Base-by-base conservation (phyloP, 1,140 invertebrate genomes). In the Nylanderia fulva region DNA sequence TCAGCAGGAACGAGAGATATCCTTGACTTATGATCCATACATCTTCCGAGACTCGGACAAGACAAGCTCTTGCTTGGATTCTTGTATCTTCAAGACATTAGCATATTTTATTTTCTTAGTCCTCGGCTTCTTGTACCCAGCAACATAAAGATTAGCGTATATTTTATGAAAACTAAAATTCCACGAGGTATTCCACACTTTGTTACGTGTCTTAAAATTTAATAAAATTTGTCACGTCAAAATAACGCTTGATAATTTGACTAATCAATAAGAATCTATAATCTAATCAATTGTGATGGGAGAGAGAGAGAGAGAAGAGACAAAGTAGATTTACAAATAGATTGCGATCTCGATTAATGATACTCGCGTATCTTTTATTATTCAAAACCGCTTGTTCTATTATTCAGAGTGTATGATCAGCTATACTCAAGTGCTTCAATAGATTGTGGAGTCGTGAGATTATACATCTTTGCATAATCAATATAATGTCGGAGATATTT, bases 401-500 rank as follows among this genome's bases (percentile, higher is more conserved):
- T 68, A 68, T 58, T 79, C 63, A 52, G 21, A 39, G 6, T 68
- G 15, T 54, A 79, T 39, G 29, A 39, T 39, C 76, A 63, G 54
- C 42, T 15, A 36, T n/a, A 52, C 39, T 68, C 54, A 68, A 68
- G 33, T 39, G 21, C 21, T 42, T 39, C 29, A 68, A 68, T 68
- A 24, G 45, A 79, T 7, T 54, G 76, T 54, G 24, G 33, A 68
- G 68, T 54, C 39, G 63, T 68, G n/a, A 68, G 61, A 39, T 77
- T 48, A 48, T 48, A 64, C 75, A 48, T 82, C 54, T 72, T 71
- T 29, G 24, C 42, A 82, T 71, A 82, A 82, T 82, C 54, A 82
- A 82, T 82, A 60, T 29, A 82, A 82, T 82, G 45, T 29, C 42
- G 8, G 64, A n/a, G 71, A 82, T 72, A 82, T 82, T 82, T 54